Evolutionary conservation across 2,797 vertebrate species (phyloP).

Genomic region (Esox masquinongy): DNA sequence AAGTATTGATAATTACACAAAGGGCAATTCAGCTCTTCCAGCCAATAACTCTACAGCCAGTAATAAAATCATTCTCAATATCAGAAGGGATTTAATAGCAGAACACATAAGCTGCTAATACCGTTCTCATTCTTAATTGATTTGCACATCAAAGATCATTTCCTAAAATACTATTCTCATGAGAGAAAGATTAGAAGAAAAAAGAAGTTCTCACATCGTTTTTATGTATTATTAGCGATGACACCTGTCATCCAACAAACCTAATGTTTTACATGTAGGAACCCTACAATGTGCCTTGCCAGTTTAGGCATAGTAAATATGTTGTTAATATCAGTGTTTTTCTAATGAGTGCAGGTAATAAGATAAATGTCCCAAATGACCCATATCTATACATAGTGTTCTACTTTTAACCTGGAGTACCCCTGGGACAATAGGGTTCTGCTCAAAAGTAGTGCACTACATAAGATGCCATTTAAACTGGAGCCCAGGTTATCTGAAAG

Average conservation of each 20-base stretch:
- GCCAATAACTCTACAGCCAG: constrained; percentile 1
- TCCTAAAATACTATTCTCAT: constrained; percentile 4
- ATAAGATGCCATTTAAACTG: neutral
- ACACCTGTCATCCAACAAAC: constrained; percentile 34
- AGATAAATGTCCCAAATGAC: constrained; percentile 26
- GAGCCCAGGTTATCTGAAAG: constrained; percentile 36
- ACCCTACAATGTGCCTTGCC: constrained; percentile 41
- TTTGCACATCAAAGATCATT: constrained; percentile 33
- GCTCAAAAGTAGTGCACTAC: neutral
- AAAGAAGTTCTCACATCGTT: constrained; percentile 28
- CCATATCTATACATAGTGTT: neutral
- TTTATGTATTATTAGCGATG: constrained; percentile 13
- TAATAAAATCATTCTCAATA: constrained; percentile 16
- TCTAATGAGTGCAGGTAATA: constrained; percentile 35
- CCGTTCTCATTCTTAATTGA: constrained; percentile 28
- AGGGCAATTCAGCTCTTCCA: constrained; percentile 21
- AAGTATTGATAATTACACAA: constrained; percentile 34
- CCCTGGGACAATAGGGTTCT: neutral
- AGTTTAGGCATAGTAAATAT: constrained; percentile 37
- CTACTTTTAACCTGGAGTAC: neutral
- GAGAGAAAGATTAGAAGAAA: neutral
- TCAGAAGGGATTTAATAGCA: constrained; percentile 20
- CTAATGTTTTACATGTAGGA: constrained; percentile 30
- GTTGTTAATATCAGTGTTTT: constrained; percentile 39
- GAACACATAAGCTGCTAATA: constrained; percentile 26